Percentiles rank a stretch among this genome's conserved stretches.
Conservation (phyloP, 1,140 invertebrate species). For the Drosophila tristis region DNA sequence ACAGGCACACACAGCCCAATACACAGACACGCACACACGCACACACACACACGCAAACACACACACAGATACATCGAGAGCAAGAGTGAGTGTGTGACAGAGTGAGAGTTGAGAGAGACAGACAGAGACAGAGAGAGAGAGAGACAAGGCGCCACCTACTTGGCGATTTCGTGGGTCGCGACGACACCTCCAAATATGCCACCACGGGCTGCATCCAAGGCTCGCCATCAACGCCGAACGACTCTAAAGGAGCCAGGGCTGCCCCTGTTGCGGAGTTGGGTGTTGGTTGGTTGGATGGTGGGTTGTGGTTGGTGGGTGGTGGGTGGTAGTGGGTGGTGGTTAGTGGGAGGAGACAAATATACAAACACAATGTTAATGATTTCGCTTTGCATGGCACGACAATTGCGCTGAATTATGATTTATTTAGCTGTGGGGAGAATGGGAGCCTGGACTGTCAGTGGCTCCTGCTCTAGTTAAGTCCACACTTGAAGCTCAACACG, state of each 20-base stretch:
- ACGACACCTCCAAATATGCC: conserved; percentile 82
- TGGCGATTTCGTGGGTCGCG: conserved; percentile 83
- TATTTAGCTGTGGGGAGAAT: neutral
- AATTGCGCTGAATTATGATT: conserved; percentile 8
- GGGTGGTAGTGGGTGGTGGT: neutral
- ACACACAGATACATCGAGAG: too few relatives aligned
- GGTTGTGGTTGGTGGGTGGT: neutral
- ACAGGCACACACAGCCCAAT: conserved; percentile 51
- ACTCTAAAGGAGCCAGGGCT: conserved; percentile 63
- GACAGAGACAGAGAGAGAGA: conserved; percentile 12
- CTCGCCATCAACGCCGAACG: conserved; percentile 54
- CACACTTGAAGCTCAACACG: conserved; percentile 54
- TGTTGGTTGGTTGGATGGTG: neutral
- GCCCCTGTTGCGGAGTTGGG: conserved; percentile 32
- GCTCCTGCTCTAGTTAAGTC: conserved; percentile 14
- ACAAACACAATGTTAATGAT: conserved; percentile 69
- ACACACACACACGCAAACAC: too few relatives aligned
- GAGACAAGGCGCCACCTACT: conserved; percentile 76
- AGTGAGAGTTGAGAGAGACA: conserved; percentile 21
- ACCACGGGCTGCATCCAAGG: conserved; percentile 82
- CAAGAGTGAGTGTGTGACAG: conserved; percentile 5
- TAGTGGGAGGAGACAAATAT: conserved; percentile 55
- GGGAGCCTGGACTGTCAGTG: neutral
- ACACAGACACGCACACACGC: neutral
- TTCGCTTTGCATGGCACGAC: conserved; percentile 53